These are phyloP conservation scores for Mohoua ochrocephala DNA, from an alignment of 2,113 vertebrate species.

Conservation along the genomic window DNA sequence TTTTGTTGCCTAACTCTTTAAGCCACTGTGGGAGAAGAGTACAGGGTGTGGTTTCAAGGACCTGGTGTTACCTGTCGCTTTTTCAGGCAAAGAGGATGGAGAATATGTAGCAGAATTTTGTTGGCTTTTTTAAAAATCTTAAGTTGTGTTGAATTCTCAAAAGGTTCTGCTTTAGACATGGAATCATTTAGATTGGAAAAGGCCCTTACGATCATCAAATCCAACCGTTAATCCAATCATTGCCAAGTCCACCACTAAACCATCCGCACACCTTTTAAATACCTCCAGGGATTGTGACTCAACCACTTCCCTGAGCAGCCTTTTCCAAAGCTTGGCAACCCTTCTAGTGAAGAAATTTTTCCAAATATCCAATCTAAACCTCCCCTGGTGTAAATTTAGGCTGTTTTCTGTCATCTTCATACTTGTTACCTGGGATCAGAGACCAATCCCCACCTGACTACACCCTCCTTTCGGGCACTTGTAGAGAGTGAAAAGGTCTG, in stretches of 20 bases:
- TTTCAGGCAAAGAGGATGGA: not conserved
- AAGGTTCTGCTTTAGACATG: not conserved
- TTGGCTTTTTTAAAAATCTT: not conserved
- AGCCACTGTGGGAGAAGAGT: not conserved
- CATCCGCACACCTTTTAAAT: not conserved
- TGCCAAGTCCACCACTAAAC: not conserved
- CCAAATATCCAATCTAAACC: not conserved
- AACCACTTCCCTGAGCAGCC: not conserved
- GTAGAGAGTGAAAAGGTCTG: accelerated
- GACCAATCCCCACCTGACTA: accelerated
- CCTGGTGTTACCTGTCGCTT: not conserved
- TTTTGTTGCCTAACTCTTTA: not conserved
- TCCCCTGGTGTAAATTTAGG: not conserved
- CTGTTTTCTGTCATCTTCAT: not conserved
- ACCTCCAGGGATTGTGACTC: not conserved
- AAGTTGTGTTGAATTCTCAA: not conserved
- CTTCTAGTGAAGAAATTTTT: not conserved
- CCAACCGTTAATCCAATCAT: not conserved
- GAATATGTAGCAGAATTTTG: not conserved
- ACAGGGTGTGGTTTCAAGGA: not conserved
- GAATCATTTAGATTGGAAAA: not conserved
- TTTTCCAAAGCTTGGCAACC: not conserved
- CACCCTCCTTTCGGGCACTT: not conserved
- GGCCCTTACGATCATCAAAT: not conserved
- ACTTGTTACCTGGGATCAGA: not conserved